These are phyloP conservation scores for Emydoidea blandingii DNA, from an alignment of 2,797 vertebrate genomes.

Conservation along the genomic window DNA sequence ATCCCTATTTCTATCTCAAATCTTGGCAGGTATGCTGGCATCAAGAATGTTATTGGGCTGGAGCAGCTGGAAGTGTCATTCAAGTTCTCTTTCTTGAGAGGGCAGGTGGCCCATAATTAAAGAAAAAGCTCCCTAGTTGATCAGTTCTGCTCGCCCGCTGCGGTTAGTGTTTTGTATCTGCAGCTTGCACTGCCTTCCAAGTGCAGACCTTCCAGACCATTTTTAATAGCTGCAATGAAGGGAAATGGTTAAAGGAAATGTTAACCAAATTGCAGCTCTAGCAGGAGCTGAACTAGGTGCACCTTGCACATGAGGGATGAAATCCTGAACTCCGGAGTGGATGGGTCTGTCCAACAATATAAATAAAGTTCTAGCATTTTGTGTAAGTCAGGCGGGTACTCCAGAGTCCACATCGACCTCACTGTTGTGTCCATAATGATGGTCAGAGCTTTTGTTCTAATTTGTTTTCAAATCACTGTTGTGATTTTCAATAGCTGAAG, in stretches of 20 bases:
- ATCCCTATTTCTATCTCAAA: not conserved
- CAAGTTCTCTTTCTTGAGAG: not conserved
- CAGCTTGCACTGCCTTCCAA: not conserved
- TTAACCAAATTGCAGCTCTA: not conserved
- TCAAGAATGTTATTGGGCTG: not conserved
- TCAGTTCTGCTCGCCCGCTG: not conserved
- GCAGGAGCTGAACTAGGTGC: not conserved
- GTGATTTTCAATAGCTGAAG: conserved; percentile 46
- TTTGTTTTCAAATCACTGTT: conserved; percentile 39
- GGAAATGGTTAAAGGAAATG: not conserved
- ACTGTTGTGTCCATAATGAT: conserved; percentile 57
- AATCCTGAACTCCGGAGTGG: not conserved
- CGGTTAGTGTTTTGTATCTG: not conserved
- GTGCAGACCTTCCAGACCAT: not conserved
- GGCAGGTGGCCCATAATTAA: not conserved
- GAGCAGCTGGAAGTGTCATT: not conserved
- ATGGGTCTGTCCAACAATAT: not conserved
- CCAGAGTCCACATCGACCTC: not conserved
- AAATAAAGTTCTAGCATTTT: not conserved
- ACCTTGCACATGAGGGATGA: not conserved
- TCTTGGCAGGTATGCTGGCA: not conserved
- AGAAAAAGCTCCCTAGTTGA: no score
- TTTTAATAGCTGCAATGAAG: not conserved
- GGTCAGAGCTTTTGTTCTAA: conserved; percentile 13
- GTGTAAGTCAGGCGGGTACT: not conserved